Evolutionary conservation across 2,797 vertebrate species (phyloP), one percentile per base, ranked within the genome.

Genomic region (Petrocephalus schoutedeni): DNA sequence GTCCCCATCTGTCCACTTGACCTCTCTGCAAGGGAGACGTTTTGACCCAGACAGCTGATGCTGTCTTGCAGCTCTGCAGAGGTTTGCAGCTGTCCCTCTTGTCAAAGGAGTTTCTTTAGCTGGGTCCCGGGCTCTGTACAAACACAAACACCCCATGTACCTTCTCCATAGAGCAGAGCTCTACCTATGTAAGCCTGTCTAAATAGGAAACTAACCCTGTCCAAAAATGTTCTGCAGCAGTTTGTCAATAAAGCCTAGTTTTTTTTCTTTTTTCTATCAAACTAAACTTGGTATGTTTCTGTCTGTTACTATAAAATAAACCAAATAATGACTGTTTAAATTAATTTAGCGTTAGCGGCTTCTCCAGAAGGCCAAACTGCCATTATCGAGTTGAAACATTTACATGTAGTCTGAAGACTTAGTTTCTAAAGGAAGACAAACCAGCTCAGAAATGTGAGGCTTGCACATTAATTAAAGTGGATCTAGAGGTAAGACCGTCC

Each of bases 241-340:
- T 98, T 96, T 98, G 97, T 98, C 97, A 98, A 98, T 98, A 98
- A 98, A 99, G 97, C 97, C 96, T 97, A 98, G 97, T 97, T 97
- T 97, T 98, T 88, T 98, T 98, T 28, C 36, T 41, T 41, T 41
- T 41, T 41, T 41, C 96, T 97, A 98, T 98, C 97, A 95, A 97
- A 97, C 95, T 95, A 97, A 98, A 97, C 97, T 96, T 97, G 97
- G 94, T 93, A 98, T 96, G 97, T 97, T 98, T 98, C 95, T 92
- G 97, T 96, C 95, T 96, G 95, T 96, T 94, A 92, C 95, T 93
- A 93, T 94, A 93, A 96, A 97, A 97, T 94, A 93, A 88, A 96
- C 67, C 96, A 97, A 97, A 95, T 96, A 96, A 92, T 84, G 74
- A 94, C 93, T 94, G 95, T 95, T 97, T 94, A 97, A 96, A 96